A percentile compares a stretch with the other conserved stretches of the same genome.
phyloP scores from a whole-genome alignment of 2,888 invertebrate genomes.

The Suillia variegata region DNA sequence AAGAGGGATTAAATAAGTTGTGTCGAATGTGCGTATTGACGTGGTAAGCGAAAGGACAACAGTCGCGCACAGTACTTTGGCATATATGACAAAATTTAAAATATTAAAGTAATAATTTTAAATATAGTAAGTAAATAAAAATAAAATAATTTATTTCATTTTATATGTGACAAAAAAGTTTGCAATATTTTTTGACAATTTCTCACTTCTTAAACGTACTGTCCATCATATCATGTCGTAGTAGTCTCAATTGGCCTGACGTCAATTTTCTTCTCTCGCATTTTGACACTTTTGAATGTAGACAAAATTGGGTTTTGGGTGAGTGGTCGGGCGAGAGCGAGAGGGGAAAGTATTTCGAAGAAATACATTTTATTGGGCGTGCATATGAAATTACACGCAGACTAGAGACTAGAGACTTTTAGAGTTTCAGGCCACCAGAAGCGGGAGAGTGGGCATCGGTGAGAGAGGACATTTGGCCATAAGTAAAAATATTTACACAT shows the following conservation, averaged over 20 bases:
- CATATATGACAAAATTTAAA: too few species aligned
- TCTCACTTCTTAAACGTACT: too few species aligned
- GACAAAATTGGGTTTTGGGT: not conserved
- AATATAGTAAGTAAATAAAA: too few species aligned
- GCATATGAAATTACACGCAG: constrained; percentile 13
- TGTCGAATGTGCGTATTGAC: constrained; percentile 3
- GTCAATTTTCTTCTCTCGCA: too few species aligned
- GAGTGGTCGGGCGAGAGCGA: not conserved
- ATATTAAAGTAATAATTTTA: too few species aligned
- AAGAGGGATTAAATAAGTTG: not conserved
- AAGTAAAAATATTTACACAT: too few species aligned
- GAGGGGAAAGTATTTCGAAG: not conserved
- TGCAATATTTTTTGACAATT: too few species aligned
- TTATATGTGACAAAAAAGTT: too few species aligned
- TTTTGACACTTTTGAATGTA: constrained; percentile 22
- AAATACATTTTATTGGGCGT: constrained; percentile 15
- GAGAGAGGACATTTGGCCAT: too few species aligned
- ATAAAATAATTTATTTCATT: too few species aligned
- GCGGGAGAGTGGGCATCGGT: too few species aligned
- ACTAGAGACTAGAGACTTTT: not conserved
- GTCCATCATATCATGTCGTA: too few species aligned
- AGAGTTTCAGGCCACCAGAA: not conserved
- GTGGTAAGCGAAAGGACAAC: not conserved
- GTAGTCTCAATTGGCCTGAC: constrained; percentile 16
- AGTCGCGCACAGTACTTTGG: not conserved